Base-by-base conservation (phyloP, 2,888 invertebrate species). In the Tipula lateralis region DNA sequence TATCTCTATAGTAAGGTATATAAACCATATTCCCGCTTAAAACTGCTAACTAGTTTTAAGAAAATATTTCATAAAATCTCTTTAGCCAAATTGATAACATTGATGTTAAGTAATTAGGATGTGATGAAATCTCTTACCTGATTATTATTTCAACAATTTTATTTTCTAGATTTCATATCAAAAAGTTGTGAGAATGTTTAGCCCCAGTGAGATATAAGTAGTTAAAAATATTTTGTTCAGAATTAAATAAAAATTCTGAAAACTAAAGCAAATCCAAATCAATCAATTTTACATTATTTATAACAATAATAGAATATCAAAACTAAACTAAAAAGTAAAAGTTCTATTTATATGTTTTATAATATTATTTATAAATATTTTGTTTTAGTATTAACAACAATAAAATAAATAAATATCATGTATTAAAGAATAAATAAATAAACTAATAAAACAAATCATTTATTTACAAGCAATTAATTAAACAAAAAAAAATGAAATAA, bases 381-480 rank as follows among this genome's bases (percentile, higher is more conserved):
- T 66, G 24, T 66, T 66, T 66, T 24, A 66, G 19, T 66, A 24
- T 24, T 24, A 66, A 6, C 66, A 44, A 44, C 44, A 66, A 66
- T 66, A 24, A 16, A n/a, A 66, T 24, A 24, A 66, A 24, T 24
- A 2, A 24, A 66, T 66, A 66, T 66, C 66, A 66, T 66, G 66
- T 24, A 66, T 24, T 66, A 50, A 39, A 39, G 13, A 39, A 12
- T 39, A 44, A 44, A 44, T 44, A 44, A 44, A 44, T 66, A 66
- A 66, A 66, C 9, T 24, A 66, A 24, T 66, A 66, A 66, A 24
- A 66, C 66, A 66, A 66, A 66, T 66, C 66, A 66, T 66, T 9
- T 66, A 66, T 66, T 66, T 66, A 66, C 66, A 66, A 66, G 66
- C 66, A 66, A 66, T 66, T 66, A 24, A 66, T 24, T 66, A 66